These are phyloP conservation scores for Plumapathes pennacea DNA, from an alignment of 92 coral and sea anemone genomes.

Conservation along the genomic window DNA sequence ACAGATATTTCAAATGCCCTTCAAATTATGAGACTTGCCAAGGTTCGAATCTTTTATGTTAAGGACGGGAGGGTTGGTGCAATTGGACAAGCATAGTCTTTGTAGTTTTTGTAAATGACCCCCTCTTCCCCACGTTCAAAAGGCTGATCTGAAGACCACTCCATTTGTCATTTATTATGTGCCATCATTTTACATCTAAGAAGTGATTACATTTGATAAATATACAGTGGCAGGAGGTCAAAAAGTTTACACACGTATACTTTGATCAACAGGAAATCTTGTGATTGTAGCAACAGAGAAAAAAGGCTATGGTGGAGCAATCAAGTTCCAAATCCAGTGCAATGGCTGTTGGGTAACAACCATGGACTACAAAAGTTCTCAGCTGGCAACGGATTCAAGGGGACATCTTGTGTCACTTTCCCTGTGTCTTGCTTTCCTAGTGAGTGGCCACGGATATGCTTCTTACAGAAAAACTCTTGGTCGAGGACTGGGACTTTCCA, in stretches of 20 bases:
- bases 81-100: too few species aligned
- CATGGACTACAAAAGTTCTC: slow-evolving; percentile 20
- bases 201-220: too few species aligned
- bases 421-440: slow-evolving; percentile 42
- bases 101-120: too few species aligned
- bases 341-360: slow-evolving; percentile 23
- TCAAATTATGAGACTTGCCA: slow-evolving; percentile 11
- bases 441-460: slow-evolving; percentile 53
- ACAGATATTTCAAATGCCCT: slow-evolving; percentile 17
- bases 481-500: slow-evolving; percentile 38
- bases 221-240: too few species aligned
- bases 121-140: too few species aligned
- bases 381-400: slow-evolving; percentile 12
- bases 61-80: neutral
- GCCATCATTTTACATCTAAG: too few species aligned
- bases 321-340: slow-evolving; percentile 10
- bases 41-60: too few species aligned
- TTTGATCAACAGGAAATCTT: too few species aligned
- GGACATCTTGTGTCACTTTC: slow-evolving; percentile 7
- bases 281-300: slow-evolving; percentile 13
- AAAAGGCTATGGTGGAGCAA: too few species aligned
- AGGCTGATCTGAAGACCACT: too few species aligned
- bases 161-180: too few species aligned
- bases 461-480: slow-evolving; percentile 39
- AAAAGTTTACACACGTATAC: too few species aligned